Evolutionary conservation across 2,888 invertebrate genomes (phyloP), one percentile per base, ranked within the genome.

Genomic region (Folsomia manolachei): DNA sequence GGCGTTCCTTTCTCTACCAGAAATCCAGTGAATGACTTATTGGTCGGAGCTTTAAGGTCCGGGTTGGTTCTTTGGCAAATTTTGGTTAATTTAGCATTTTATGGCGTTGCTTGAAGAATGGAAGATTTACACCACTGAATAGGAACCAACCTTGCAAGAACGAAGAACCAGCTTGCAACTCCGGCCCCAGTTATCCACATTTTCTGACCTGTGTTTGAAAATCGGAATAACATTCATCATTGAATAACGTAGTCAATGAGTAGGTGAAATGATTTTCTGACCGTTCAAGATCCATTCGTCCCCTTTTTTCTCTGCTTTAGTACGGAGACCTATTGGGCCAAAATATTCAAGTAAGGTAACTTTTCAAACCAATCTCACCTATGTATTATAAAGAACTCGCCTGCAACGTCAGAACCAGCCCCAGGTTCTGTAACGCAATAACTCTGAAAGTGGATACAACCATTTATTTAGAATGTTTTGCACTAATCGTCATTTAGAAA

Each of bases 121-220:
- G n/a, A n/a, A n/a, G n/a, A n/a, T n/a, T n/a, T n/a, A n/a, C n/a
- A n/a, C n/a, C n/a, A n/a, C n/a, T n/a, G n/a, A n/a, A n/a, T n/a
- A n/a, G n/a, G n/a, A n/a, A n/a, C n/a, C n/a, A n/a, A n/a, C 39
- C 39, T 39, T 4, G 39, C 39, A 39, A 39, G 39, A n/a, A 19
- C 76, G 23, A 74, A 76, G 61, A 27, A 93, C 94, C 94, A 98
- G 85, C 94, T 96, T 27, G 98, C 98, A 39, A 94, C 92, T 62
- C 95, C 97, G n/a, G 95, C 97, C 83, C 97, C 97, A 66, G 98
- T 98, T 82, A 99, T 98, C 98, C 98, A 99, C 97, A 98, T 98
- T 85, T 98, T 98, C 83, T 95, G 94, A 0, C 98, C 98, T 84
- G 96, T 89, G 25, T 99, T 51, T 51, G 18, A 9, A 9, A 9